phyloP scores from a whole-genome alignment of 30 jellyfish, hydroid and myxozoan species.

The Aurelia sp. region DNA sequence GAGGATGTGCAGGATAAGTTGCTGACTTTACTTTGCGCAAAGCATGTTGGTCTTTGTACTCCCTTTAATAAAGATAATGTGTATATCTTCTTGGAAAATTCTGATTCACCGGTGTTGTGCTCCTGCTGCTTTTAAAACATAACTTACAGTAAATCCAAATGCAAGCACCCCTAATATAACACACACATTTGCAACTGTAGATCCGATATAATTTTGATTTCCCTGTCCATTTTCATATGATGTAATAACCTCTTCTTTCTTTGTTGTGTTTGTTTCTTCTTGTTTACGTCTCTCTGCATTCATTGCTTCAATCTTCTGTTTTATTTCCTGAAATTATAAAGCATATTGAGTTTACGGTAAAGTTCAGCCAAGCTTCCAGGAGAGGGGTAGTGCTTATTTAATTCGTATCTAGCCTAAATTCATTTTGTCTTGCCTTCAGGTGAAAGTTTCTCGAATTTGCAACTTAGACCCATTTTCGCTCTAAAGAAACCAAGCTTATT shows the following conservation, averaged over 20 bases:
- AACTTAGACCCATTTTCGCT: too few species aligned
- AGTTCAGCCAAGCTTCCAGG: too few species aligned
- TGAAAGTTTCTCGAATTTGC: too few species aligned
- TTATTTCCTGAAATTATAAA: constrained; percentile 66
- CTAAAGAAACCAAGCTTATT: too few species aligned
- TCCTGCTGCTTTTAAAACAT: constrained; percentile 91
- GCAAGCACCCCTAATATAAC: constrained; percentile 94
- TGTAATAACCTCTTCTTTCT: constrained; percentile 1
- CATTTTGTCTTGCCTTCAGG: too few species aligned
- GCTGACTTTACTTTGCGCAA: too few species aligned
- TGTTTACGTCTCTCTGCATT: constrained; percentile 52
- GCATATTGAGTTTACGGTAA: neutral
- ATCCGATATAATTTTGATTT: constrained; percentile 79
- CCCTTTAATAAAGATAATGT: too few species aligned
- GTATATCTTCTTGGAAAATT: too few species aligned
- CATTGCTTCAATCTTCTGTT: constrained; percentile 54
- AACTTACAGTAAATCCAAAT: constrained; percentile 94
- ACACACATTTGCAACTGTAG: constrained; percentile 95
- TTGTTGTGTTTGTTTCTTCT: neutral
- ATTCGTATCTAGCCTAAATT: too few species aligned
- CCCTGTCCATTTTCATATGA: constrained; percentile 25
- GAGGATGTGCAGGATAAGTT: too few species aligned
- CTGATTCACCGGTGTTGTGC: constrained; percentile 59
- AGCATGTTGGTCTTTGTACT: too few species aligned
- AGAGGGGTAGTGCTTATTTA: too few species aligned